Evolutionary conservation across 1,140 invertebrate species (phyloP), one percentile per base, ranked within the genome.

Genomic region (Zaprionus ghesquierei): DNA sequence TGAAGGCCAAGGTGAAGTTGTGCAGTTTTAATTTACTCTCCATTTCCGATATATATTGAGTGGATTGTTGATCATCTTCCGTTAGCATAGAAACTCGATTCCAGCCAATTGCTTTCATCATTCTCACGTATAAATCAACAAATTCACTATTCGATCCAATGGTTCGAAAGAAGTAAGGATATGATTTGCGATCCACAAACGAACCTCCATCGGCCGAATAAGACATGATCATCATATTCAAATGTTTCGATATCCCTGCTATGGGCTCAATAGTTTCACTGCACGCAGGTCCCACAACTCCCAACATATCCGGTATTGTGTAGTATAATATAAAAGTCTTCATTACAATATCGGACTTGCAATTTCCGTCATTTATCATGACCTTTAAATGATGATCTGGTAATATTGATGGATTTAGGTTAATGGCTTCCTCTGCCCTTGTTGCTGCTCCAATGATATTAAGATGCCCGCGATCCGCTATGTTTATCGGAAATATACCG

Each of bases 111-210:
- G 89, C 66, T 71, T 95, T 53, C 79, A 91, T 85, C 1, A 91
- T 53, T 5, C 64, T 50, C 2, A 89, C 29, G 44, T 89, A 90
- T 4, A 76, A 77, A 60, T 76, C 73, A 18, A 82, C 94, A 86
- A 96, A 97, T 65, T 96, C 94, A 27, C 94, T 94, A 80, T 97
- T 96, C 81, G 96, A 95, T 2, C 96, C 96, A 70, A 97, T 96
- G 1, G 96, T 97, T 1, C 96, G 91, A 87, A 96, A 97, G 91
- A 97, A 97, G 79, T 95, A 97, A 0, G 96, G 96, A 92, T 97
- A 97, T 60, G 94, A 94, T 0, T 93, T 90, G 18, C 95, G 93
- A 91, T 97, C 94, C 0, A 94, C 94, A 77, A 96, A 95, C 53
- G 93, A 94, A 1, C 94, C 94, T 0, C 96, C 96, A 86, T 97